A percentile compares a stretch with the other conserved stretches of the same genome.
phyloP scores from a whole-genome alignment of 2,888 invertebrate species.

The Drosophila neotestacea region DNA sequence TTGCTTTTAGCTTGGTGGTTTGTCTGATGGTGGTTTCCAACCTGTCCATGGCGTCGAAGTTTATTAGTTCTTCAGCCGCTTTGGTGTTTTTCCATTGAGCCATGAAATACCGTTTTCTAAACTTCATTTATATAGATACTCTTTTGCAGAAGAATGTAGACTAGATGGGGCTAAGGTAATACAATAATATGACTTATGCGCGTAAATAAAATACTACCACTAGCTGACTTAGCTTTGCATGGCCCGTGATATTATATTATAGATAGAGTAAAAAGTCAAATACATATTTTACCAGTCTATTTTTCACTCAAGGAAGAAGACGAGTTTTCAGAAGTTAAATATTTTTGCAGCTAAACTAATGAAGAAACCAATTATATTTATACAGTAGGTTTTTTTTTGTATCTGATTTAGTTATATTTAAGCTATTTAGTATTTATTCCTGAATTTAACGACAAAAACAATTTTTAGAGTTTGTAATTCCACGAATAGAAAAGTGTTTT shows the following conservation, averaged over 20 bases:
- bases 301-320: too few species aligned
- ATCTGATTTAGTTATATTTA: too few species aligned
- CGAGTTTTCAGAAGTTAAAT: too few species aligned
- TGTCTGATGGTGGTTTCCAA: slow-evolving; percentile 38
- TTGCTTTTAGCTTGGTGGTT: slow-evolving; percentile 11
- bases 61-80: slow-evolving; percentile 73
- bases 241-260: not conserved
- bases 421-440: too few species aligned
- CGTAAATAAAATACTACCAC: slow-evolving; percentile 13
- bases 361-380: too few species aligned
- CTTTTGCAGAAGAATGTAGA: slow-evolving; percentile 25
- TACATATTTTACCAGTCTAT: too few species aligned
- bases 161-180: not conserved
- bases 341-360: too few species aligned
- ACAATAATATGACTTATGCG: slow-evolving; percentile 12
- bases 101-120: slow-evolving; percentile 71
- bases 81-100: slow-evolving; percentile 66
- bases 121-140: slow-evolving; percentile 22
- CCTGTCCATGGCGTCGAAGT: slow-evolving; percentile 56
- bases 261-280: too few species aligned
- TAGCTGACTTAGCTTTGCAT: not conserved
- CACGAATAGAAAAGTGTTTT: too few species aligned
- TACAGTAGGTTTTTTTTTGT: too few species aligned
- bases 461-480: too few species aligned
- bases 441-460: too few species aligned